phyloP scores from a whole-genome alignment of 2,797 vertebrate genomes.

The Apogon hyalosoma region DNA sequence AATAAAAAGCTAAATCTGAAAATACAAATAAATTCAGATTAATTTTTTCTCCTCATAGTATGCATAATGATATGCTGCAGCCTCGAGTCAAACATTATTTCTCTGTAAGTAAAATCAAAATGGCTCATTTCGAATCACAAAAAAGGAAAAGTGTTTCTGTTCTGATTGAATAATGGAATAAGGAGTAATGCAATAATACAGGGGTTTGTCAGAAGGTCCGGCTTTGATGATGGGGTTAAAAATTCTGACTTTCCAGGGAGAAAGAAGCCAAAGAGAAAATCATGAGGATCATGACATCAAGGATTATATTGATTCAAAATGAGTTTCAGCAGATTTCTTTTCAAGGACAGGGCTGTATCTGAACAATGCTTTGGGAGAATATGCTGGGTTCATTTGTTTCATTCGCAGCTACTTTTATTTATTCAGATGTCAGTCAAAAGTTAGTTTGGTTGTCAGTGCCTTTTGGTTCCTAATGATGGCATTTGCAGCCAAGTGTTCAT shows the following conservation, averaged over 20 bases:
- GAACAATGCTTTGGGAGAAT: conserved; percentile 6
- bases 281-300: not conserved
- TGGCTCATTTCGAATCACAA: not conserved
- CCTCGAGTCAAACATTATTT: conserved; percentile 13
- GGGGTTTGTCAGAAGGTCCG: conserved; percentile 15
- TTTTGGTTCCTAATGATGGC: too few species aligned
- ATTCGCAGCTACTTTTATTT: too few species aligned
- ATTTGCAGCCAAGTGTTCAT: too few species aligned
- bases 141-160: not conserved
- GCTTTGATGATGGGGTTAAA: conserved; percentile 33
- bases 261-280: conserved; percentile 1
- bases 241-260: conserved; percentile 4
- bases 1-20: not conserved
- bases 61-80: not conserved
- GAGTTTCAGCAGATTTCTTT: conserved; percentile 1
- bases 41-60: too few species aligned
- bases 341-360: not conserved
- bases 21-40: not conserved
- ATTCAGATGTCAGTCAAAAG: not conserved
- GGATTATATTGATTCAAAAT: not conserved
- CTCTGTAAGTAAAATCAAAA: not conserved
- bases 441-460: not conserved
- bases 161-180: conserved; percentile 2
- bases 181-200: conserved; percentile 6
- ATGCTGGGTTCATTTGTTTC: not conserved